Conservation (phyloP, 2,113 vertebrate species). For the Camelus dromedarius region DNA sequence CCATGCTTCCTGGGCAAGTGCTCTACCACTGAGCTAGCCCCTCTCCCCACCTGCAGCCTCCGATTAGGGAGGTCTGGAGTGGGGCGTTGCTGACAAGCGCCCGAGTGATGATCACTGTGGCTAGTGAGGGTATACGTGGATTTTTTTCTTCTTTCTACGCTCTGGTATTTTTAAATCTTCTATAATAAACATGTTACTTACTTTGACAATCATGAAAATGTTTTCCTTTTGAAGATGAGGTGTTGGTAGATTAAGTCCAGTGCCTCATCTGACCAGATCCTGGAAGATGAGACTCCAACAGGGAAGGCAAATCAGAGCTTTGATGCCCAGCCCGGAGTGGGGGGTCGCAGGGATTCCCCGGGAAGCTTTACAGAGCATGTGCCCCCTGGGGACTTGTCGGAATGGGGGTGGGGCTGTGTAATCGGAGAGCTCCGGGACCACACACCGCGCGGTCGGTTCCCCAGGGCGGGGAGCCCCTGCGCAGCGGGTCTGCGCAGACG, state of each 20-base stretch:
- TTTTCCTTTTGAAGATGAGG: neutral
- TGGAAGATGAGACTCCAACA: neutral
- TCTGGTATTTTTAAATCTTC: neutral
- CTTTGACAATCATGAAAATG: neutral
- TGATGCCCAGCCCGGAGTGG: constrained; percentile 40
- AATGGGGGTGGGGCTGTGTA: constrained; percentile 48
- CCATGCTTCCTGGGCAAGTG: too few relatives aligned
- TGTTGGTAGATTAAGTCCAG: neutral
- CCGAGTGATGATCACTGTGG: accelerated
- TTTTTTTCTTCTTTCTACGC: neutral
- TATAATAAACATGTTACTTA: neutral
- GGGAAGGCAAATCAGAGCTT: constrained; percentile 52
- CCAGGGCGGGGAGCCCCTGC: neutral
- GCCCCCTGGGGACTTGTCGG: constrained; percentile 66
- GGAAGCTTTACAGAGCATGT: constrained; percentile 72
- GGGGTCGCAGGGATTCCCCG: constrained; percentile 58
- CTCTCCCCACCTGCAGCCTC: neutral
- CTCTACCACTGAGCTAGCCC: too few relatives aligned
- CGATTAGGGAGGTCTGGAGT: neutral
- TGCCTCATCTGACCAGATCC: neutral
- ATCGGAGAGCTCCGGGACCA: constrained; percentile 76
- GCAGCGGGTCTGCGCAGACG: neutral
- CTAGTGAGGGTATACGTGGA: too few relatives aligned
- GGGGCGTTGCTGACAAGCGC: neutral
- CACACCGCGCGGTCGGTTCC: constrained; percentile 62